phyloP scores from a whole-genome alignment of 2,113 vertebrate genomes.

The Takifugu flavidus region DNA sequence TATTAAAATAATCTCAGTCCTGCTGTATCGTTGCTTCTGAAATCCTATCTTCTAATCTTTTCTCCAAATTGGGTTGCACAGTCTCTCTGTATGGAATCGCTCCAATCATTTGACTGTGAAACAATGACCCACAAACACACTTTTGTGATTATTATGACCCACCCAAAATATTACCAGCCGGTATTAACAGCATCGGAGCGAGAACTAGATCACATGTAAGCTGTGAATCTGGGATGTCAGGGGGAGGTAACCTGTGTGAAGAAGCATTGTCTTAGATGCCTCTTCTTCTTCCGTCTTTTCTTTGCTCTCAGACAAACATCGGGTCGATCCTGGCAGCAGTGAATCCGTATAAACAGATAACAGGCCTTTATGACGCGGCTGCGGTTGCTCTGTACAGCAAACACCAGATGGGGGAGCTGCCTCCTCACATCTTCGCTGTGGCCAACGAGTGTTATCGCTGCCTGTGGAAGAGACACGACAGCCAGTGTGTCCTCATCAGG shows the following conservation, averaged over 20 bases:
- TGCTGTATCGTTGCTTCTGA: slow-evolving; percentile 24
- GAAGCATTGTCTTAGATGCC: neutral
- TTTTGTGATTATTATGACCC: slow-evolving; percentile 41
- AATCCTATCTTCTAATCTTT: slow-evolving; percentile 50
- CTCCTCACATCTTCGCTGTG: slow-evolving; percentile 90
- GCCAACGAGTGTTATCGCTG: slow-evolving; percentile 94
- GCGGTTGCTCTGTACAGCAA: slow-evolving; percentile 83
- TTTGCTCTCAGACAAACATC: slow-evolving; percentile 82
- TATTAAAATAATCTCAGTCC: slow-evolving; percentile 47
- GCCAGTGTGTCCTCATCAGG: slow-evolving; percentile 95
- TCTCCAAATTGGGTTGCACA: slow-evolving; percentile 3
- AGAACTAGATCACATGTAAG: too few relatives aligned
- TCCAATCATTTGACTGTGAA: slow-evolving; percentile 29
- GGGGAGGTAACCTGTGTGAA: slow-evolving; percentile 3
- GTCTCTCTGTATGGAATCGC: slow-evolving; percentile 7
- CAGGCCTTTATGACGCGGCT: slow-evolving; percentile 77
- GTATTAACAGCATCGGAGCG: neutral
- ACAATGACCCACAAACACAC: slow-evolving; percentile 65
- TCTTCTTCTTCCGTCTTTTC: neutral
- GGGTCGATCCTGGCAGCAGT: slow-evolving; percentile 90
- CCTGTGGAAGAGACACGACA: slow-evolving; percentile 91
- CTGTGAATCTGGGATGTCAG: too few relatives aligned
- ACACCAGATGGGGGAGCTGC: slow-evolving; percentile 88
- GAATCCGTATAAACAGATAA: slow-evolving; percentile 86
- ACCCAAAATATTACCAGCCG: slow-evolving; percentile 45